Conservation (phyloP, 2,888 invertebrate species). For the Diarsia brunnea region DNA sequence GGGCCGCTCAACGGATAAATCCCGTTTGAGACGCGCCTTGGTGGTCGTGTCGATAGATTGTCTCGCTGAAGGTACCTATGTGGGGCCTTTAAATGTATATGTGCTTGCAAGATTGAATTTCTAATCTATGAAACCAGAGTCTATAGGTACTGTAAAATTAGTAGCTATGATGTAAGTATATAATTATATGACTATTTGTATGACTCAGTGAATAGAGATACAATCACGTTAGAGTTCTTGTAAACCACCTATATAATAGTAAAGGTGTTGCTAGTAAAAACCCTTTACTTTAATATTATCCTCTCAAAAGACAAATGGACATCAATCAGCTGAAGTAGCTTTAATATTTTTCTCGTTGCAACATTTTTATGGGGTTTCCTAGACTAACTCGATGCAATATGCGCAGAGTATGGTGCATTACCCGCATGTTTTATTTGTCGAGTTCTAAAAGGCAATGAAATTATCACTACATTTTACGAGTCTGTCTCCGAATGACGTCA, state of each 20-base stretch:
- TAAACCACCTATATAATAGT: background rate
- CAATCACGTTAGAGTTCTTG: background rate
- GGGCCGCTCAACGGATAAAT: conserved; percentile 37
- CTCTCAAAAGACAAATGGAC: background rate
- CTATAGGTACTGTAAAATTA: background rate
- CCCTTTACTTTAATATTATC: background rate
- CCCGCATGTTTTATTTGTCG: conserved; percentile 5
- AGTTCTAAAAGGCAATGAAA: conserved; percentile 26
- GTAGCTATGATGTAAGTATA: background rate
- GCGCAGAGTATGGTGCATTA: background rate
- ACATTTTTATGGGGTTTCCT: conserved; percentile 24
- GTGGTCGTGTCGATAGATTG: conserved; percentile 29
- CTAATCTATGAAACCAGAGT: background rate
- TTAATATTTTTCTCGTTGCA: conserved; percentile 7
- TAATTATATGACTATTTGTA: too few species aligned
- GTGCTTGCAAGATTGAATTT: conserved; percentile 6
- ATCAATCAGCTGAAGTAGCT: background rate
- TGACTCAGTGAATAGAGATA: background rate
- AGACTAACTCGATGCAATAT: conserved; percentile 9
- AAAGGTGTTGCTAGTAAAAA: conserved; percentile 12
- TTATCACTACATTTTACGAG: conserved; percentile 15
- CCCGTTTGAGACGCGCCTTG: conserved; percentile 47
- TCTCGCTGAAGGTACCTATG: conserved; percentile 14
- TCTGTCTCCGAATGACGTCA: conserved; percentile 30
- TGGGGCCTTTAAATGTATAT: conserved; percentile 5